These are phyloP conservation scores for Neodontobutis hainanensis DNA, from an alignment of 2,113 vertebrate genomes.

Conservation along the genomic window DNA sequence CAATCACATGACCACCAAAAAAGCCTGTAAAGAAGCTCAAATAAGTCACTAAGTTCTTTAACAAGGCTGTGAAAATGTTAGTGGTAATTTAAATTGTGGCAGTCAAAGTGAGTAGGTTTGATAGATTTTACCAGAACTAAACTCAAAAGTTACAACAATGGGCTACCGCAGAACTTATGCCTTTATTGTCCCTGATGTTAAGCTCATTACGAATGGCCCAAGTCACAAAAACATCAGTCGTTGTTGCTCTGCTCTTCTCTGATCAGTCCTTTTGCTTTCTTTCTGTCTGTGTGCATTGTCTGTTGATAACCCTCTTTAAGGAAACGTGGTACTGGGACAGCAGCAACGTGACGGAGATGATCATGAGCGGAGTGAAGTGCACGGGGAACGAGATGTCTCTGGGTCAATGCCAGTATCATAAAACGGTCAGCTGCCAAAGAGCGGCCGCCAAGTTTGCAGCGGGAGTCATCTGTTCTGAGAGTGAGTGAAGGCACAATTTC, in stretches of 20 bases:
- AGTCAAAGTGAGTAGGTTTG: no score
- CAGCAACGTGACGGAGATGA: constrained; percentile 90
- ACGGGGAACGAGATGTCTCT: constrained; percentile 87
- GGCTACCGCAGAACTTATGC: no score
- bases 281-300: constrained; percentile 3
- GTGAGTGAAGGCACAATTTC: constrained; percentile 75
- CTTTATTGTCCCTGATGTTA: no score
- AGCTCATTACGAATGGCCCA: no score
- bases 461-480: constrained; percentile 96
- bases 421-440: constrained; percentile 86
- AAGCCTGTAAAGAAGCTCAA: not conserved
- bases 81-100: not conserved
- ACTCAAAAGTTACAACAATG: not conserved
- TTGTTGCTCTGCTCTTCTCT: constrained; percentile 21
- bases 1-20: not conserved
- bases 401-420: constrained; percentile 88
- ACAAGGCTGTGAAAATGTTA: constrained; percentile 1
- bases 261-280: constrained; percentile 11
- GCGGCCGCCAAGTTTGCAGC: constrained; percentile 85
- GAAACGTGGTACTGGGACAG: constrained; percentile 99
- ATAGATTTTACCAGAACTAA: no score
- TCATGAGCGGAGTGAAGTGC: constrained; percentile 92
- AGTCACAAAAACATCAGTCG: constrained; percentile 36
- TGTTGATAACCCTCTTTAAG: constrained; percentile 65
- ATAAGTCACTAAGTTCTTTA: not conserved